Evolutionary conservation across 2,888 invertebrate species (phyloP), one percentile per base, ranked within the genome.

Genomic region (Diadromus collaris): DNA sequence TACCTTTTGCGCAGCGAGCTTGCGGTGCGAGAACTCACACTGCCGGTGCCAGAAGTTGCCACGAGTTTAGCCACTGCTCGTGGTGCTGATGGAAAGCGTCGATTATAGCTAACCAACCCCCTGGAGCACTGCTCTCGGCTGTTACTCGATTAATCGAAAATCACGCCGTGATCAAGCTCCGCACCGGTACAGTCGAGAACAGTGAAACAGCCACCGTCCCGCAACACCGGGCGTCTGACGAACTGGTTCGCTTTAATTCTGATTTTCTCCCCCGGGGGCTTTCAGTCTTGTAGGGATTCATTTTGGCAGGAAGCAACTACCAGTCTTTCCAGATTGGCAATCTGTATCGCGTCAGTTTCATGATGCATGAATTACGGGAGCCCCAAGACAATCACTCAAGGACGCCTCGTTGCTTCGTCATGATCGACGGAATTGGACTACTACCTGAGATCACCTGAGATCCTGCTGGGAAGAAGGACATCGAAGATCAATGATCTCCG

Each of bases 131-230:
- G 38, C 64, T 67, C 38, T 56, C 56, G 41, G 58, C 56, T 74
- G 74, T 61, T 68, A 41, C 44, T 60, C 69, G 65, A 81, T 81
- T 79, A 81, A 82, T 82, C 75, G 82, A 72, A 77, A 81, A 82
- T 78, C 80, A 72, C 73, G 58, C 21, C 29, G 24, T 34, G 56
- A 75, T 74, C 68, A 34, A 80, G 68, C 24, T 41, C n/a, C 24
- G 44, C 29, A 46, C 24, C 24, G 24, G 56, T 24, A 6, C 24
- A 27, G 61, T 56, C 48, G 34, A 41, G 10, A 44, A 38, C 67
- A 71, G 27, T 54, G 48, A 75, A 61, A 61, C 44, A 69, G 27
- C 32, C 44, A 51, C 3, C 29, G 44, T 32, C 41, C 60, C 24
- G 29, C 19, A 27, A 29, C 19, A 10, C 46, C 51, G 19, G 56